These are phyloP conservation scores for Allolobophora icterica DNA, from an alignment of 2,888 invertebrate species.

Conservation along the genomic window DNA sequence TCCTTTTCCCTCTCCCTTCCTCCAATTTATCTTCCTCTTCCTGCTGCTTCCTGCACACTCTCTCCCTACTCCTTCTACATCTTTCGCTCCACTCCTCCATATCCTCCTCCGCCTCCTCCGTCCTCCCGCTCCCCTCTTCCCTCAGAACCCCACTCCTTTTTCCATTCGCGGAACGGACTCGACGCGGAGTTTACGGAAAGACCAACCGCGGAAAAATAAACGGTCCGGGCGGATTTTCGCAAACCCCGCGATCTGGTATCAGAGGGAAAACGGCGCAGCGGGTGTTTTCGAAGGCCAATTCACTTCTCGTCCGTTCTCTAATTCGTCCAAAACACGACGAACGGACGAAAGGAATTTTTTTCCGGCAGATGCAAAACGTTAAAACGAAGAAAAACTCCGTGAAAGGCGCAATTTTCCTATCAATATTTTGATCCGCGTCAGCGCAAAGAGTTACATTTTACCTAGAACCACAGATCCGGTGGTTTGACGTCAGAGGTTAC, in stretches of 20 bases:
- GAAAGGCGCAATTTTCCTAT: background rate
- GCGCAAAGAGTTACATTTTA: background rate
- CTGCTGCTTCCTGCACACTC: no score
- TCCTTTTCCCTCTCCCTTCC: background rate
- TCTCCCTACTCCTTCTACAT: no score
- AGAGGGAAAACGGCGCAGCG: background rate
- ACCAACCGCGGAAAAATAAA: background rate
- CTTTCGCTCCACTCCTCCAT: no score
- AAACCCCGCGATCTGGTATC: background rate
- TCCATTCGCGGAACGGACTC: background rate
- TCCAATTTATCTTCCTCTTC: background rate
- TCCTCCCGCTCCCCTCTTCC: background rate
- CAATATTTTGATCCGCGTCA: background rate
- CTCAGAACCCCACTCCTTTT: background rate
- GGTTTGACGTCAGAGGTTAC: background rate
- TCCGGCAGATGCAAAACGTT: background rate
- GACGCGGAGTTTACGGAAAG: background rate
- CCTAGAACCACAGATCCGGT: background rate
- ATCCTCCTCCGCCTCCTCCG: background rate
- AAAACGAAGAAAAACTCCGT: background rate
- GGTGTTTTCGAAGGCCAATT: constrained; percentile 5
- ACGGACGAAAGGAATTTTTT: background rate
- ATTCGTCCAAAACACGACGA: background rate
- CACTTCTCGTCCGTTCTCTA: background rate
- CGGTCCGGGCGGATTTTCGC: background rate